Conservation (phyloP, 2,113 vertebrate genomes). For the Psophia crepitans region DNA sequence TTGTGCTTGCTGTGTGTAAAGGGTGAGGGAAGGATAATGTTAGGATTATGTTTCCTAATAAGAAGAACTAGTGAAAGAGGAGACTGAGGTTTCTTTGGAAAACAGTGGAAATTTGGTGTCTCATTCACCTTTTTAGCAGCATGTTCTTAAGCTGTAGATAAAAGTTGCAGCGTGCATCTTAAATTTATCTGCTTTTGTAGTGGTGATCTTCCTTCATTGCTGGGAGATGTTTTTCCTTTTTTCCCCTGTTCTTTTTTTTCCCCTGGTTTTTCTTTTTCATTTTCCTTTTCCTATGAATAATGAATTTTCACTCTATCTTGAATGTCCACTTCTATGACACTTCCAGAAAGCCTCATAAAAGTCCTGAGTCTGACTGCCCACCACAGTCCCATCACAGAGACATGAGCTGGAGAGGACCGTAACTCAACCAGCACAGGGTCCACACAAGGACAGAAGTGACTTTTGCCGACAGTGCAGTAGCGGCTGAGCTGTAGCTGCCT, state of each 20-base stretch:
- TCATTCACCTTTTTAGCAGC: neutral
- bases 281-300: neutral
- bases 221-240: neutral
- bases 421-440: neutral
- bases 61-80: neutral
- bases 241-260: neutral
- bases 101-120: neutral
- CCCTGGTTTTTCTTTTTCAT: no score
- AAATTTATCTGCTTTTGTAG: neutral
- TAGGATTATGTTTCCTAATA: neutral
- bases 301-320: neutral
- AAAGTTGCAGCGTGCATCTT: neutral
- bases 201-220: neutral
- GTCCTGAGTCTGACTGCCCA: no score
- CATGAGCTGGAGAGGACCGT: neutral
- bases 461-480: neutral
- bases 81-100: neutral
- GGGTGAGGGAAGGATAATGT: neutral
- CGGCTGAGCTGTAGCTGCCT: neutral
- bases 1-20: neutral
- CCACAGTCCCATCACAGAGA: neutral
- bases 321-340: neutral
- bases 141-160: neutral
- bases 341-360: neutral
- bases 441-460: neutral